phyloP scores from a whole-genome alignment of 1,140 invertebrate genomes.

The Physella acuta region DNA sequence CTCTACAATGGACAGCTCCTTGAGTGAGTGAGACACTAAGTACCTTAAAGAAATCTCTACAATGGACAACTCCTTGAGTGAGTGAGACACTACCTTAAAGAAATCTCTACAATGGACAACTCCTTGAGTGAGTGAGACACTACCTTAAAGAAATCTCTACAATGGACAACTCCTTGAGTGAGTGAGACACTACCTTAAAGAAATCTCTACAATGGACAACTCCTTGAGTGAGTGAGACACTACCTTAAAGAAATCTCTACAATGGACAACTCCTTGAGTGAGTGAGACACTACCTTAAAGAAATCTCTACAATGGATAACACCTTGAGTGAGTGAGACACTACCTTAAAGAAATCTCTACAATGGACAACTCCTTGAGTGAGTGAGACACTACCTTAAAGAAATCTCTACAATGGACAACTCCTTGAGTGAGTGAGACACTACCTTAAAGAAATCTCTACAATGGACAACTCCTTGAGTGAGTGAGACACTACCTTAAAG shows the following conservation, averaged over 20 bases:
- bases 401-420: conserved; percentile 80
- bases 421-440: conserved; percentile 72
- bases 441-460: conserved; percentile 79
- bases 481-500: too few relatives aligned
- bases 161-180: conserved; percentile 78
- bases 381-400: too few relatives aligned
- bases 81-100: too few relatives aligned
- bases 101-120: conserved; percentile 80
- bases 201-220: conserved; percentile 80
- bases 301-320: conserved; percentile 80
- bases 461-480: conserved; percentile 78
- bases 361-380: conserved; percentile 78
- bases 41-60: conserved; percentile 79
- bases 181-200: too few relatives aligned
- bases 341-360: conserved; percentile 79
- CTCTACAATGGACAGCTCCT: conserved; percentile 79
- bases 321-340: conserved; percentile 72
- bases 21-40: conserved; percentile 71
- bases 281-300: too few relatives aligned
- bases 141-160: conserved; percentile 79
- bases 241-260: conserved; percentile 79
- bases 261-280: conserved; percentile 78
- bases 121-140: conserved; percentile 72
- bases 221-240: conserved; percentile 72
- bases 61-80: conserved; percentile 78